These are phyloP conservation scores for Periphyllus acericola DNA, from an alignment of 2,888 invertebrate species.

Conservation along the genomic window DNA sequence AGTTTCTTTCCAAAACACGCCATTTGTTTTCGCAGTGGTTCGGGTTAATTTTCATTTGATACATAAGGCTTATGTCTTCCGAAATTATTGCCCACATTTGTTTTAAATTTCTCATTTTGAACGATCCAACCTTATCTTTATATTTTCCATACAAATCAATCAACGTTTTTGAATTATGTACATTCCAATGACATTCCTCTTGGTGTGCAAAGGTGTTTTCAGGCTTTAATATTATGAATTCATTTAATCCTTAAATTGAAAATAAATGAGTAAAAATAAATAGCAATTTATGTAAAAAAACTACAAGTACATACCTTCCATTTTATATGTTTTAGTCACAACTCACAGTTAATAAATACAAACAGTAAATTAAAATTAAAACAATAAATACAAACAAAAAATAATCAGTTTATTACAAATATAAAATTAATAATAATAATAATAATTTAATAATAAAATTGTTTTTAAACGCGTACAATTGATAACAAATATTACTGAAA, in stretches of 20 bases:
- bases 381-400: no score
- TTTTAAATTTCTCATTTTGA: conserved; percentile 23
- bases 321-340: no score
- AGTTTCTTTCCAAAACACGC: conserved; percentile 5
- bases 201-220: neutral
- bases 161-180: conserved; percentile 20
- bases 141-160: neutral
- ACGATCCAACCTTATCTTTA: neutral
- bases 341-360: no score
- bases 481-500: no score
- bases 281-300: no score
- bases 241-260: conserved; percentile 12
- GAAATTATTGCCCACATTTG: conserved; percentile 28
- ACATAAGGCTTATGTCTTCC: neutral
- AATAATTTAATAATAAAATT: no score
- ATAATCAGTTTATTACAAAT: no score
- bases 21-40: neutral
- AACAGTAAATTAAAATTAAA: no score
- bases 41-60: conserved; percentile 13
- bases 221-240: neutral
- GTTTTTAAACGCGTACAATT: no score
- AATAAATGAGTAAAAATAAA: neutral
- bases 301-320: no score
- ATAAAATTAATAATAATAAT: no score
- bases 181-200: conserved; percentile 1